phyloP scores from a whole-genome alignment of 2,113 vertebrate genomes.

The Pterocles burchelli region DNA sequence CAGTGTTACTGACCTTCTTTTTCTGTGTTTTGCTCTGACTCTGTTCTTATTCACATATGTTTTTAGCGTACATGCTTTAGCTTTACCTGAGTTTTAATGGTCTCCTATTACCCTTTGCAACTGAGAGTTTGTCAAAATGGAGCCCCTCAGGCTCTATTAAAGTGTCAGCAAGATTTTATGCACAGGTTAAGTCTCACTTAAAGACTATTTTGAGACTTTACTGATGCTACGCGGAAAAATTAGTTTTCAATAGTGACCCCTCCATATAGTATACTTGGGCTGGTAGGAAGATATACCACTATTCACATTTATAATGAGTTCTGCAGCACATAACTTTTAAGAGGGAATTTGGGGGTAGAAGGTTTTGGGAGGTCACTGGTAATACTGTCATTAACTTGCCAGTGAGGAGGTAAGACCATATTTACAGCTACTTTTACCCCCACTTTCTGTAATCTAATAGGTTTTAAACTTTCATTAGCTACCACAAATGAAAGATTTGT shows the following conservation, averaged over 20 bases:
- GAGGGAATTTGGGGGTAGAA: not conserved
- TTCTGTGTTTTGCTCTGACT: not conserved
- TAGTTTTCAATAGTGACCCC: not conserved
- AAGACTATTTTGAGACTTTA: not conserved
- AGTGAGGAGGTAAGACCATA: not conserved
- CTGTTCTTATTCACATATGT: not conserved
- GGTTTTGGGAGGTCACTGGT: not conserved
- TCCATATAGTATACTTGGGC: not conserved
- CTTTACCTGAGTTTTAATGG: not conserved
- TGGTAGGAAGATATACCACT: not conserved
- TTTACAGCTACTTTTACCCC: not conserved
- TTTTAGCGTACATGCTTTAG: not conserved
- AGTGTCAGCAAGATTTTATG: not conserved
- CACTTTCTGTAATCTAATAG: not conserved
- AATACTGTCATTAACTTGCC: not conserved
- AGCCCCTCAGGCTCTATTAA: not conserved
- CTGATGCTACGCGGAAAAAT: not conserved
- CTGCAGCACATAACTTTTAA: not conserved
- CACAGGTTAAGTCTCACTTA: not conserved
- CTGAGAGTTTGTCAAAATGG: not conserved
- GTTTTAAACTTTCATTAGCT: slow-evolving; percentile 47
- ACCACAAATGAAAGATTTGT: slow-evolving; percentile 50
- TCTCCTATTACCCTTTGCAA: not conserved
- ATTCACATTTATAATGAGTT: not conserved
- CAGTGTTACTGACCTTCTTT: not conserved